Evolutionary conservation across 2,113 vertebrate species (phyloP).

Genomic region (Terrapene triunguis): DNA sequence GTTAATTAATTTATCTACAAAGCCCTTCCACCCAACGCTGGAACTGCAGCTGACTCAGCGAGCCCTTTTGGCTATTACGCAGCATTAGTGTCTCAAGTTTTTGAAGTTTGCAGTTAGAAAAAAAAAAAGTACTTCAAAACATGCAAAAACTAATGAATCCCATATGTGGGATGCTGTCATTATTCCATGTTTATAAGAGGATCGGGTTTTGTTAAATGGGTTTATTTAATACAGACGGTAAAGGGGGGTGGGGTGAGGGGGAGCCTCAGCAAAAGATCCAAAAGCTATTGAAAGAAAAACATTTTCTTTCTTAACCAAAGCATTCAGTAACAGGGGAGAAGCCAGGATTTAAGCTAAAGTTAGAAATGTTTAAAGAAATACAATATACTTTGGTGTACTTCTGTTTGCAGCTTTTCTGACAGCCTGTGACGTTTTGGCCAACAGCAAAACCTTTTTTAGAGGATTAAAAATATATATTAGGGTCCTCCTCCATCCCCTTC

Average conservation of each 20-base stretch:
- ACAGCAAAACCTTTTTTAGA: not conserved
- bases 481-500: not conserved
- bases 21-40: not conserved
- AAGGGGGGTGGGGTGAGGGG: slow-evolving; percentile 4
- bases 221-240: slow-evolving; percentile 70
- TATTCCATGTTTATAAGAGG: slow-evolving; percentile 73
- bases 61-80: slow-evolving; percentile 5
- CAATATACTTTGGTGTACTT: slow-evolving; percentile 39
- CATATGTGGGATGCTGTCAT: slow-evolving; percentile 69
- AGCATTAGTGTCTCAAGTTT: slow-evolving; percentile 45
- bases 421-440: slow-evolving; percentile 32
- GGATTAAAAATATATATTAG: not conserved
- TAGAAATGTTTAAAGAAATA: not conserved
- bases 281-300: slow-evolving; percentile 61
- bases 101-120: not conserved
- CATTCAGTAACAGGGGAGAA: slow-evolving; percentile 37
- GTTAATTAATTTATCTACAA: slow-evolving; percentile 34
- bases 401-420: slow-evolving; percentile 59
- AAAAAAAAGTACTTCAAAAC: slow-evolving; percentile 59
- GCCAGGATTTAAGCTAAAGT: slow-evolving; percentile 14
- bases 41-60: not conserved
- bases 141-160: slow-evolving; percentile 70
- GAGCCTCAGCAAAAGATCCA: slow-evolving; percentile 62
- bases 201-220: slow-evolving; percentile 73
- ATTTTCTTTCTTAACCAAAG: slow-evolving; percentile 59